Conservation (phyloP, 1,140 invertebrate genomes). For the Drosophila grimshawi region DNA sequence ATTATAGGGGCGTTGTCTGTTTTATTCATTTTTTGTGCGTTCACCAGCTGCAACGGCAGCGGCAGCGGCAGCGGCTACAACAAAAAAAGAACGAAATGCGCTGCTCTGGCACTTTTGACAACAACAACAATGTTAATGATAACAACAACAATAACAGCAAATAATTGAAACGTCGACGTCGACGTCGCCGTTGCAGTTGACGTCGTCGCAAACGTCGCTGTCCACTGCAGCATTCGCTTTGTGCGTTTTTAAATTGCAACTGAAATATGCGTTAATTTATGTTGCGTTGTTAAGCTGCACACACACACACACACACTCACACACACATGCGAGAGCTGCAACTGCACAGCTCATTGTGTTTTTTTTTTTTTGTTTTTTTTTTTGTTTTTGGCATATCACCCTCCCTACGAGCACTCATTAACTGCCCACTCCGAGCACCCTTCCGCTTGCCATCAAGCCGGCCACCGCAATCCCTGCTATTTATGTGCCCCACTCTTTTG, state of each 20-base stretch:
- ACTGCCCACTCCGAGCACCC: slow-evolving; percentile 29
- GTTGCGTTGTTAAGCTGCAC: slow-evolving; percentile 74
- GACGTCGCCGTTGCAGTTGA: slow-evolving; percentile 1
- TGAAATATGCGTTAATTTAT: slow-evolving; percentile 83
- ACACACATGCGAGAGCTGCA: not conserved
- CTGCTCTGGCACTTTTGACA: slow-evolving; percentile 67
- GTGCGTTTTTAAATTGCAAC: slow-evolving; percentile 77
- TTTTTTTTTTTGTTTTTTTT: slow-evolving; percentile 11
- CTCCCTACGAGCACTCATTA: slow-evolving; percentile 22
- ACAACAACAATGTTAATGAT: slow-evolving; percentile 73
- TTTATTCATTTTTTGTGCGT: slow-evolving; percentile 80
- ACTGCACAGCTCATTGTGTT: not conserved
- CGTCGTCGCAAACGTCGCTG: slow-evolving; percentile 10
- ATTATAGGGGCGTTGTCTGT: slow-evolving; percentile 70
- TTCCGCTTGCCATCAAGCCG: not conserved
- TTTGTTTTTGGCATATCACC: slow-evolving; percentile 11
- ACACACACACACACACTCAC: slow-evolving; percentile 22
- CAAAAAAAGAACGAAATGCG: slow-evolving; percentile 36
- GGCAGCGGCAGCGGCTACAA: slow-evolving; percentile 4
- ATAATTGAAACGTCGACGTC: slow-evolving; percentile 36
- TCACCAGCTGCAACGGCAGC: slow-evolving; percentile 27
- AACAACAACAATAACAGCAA: slow-evolving; percentile 44
- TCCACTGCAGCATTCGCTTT: slow-evolving; percentile 62
- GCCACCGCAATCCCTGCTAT: slow-evolving; percentile 18
- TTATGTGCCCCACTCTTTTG: not conserved